Conservation (phyloP, 1,140 invertebrate genomes). For the Zophobas atratus region DNA sequence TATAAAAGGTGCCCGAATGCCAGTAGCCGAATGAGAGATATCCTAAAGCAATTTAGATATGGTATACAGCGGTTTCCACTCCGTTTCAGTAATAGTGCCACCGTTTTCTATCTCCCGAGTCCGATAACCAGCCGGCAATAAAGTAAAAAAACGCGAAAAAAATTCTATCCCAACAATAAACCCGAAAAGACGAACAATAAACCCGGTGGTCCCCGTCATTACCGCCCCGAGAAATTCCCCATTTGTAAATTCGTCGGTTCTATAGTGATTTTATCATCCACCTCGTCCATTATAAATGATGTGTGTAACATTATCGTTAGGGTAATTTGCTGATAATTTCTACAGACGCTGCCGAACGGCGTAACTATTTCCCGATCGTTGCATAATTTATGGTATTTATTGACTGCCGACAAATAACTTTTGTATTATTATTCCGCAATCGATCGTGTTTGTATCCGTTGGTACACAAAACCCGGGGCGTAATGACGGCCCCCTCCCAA, state of each 20-base stretch:
- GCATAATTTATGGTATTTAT: slow-evolving; percentile 13
- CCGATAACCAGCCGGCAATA: slow-evolving; percentile 13
- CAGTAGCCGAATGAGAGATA: slow-evolving; percentile 39
- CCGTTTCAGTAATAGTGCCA: slow-evolving; percentile 45
- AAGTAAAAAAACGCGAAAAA: slow-evolving; percentile 30
- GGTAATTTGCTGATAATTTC: background rate
- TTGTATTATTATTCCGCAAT: slow-evolving; percentile 24
- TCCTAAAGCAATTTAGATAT: slow-evolving; percentile 46
- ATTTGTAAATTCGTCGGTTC: background rate
- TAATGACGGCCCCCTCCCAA: slow-evolving; percentile 5
- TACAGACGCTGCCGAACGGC: background rate
- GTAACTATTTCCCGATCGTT: slow-evolving; percentile 2
- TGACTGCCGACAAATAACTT: slow-evolving; percentile 24
- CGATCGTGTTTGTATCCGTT: slow-evolving; percentile 14
- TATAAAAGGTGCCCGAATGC: slow-evolving; percentile 18
- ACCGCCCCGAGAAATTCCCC: background rate
- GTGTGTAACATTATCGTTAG: background rate
- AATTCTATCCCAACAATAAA: slow-evolving; percentile 6
- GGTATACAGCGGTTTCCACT: slow-evolving; percentile 46
- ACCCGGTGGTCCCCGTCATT: slow-evolving; percentile 15
- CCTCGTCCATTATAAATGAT: background rate
- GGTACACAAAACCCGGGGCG: background rate
- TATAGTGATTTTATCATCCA: background rate
- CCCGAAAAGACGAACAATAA: background rate
- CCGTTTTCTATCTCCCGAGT: slow-evolving; percentile 28